Percentiles rank a stretch among this genome's conserved stretches.
These are phyloP conservation scores for Scortum barcoo DNA, from an alignment of 2,113 vertebrate species.

Conservation along the genomic window DNA sequence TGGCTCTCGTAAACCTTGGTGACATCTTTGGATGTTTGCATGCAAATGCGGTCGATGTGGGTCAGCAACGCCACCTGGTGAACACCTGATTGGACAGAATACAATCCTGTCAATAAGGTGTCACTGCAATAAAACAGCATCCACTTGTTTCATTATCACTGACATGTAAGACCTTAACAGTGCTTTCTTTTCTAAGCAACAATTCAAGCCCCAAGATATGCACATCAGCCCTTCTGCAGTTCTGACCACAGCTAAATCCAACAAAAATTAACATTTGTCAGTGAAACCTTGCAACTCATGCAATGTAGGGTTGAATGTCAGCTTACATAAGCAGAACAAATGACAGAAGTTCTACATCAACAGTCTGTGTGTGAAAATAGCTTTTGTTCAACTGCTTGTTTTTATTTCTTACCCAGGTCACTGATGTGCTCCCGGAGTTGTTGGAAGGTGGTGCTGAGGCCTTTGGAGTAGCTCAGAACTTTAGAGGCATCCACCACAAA, in stretches of 20 bases:
- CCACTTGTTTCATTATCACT: not conserved
- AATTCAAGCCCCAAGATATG: not conserved
- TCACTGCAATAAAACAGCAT: not conserved
- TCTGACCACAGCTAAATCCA: not conserved
- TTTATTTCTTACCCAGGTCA: constrained; percentile 77
- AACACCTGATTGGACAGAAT: constrained; percentile 65
- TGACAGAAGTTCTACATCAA: not conserved
- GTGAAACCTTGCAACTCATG: not conserved
- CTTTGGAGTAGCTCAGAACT: constrained; percentile 62
- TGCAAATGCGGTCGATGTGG: constrained; percentile 76
- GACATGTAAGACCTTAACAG: not conserved
- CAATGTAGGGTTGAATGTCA: not conserved
- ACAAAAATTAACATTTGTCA: not conserved
- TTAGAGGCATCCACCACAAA: constrained; percentile 79
- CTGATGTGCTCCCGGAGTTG: constrained; percentile 80
- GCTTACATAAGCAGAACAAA: not conserved
- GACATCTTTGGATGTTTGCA: constrained; percentile 54
- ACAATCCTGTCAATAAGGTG: not conserved
- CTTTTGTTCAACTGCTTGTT: not conserved
- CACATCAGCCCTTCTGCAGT: not conserved
- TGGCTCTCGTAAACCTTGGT: constrained; percentile 70
- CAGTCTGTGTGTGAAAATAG: not conserved
- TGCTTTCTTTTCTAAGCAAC: not conserved
- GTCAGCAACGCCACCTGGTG: constrained; percentile 83
- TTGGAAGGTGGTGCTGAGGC: constrained; percentile 66